Percentiles rank a stretch among this genome's conserved stretches.
These are phyloP conservation scores for Lamellibrachia columna DNA, from an alignment of 2,888 invertebrate species.

Conservation along the genomic window DNA sequence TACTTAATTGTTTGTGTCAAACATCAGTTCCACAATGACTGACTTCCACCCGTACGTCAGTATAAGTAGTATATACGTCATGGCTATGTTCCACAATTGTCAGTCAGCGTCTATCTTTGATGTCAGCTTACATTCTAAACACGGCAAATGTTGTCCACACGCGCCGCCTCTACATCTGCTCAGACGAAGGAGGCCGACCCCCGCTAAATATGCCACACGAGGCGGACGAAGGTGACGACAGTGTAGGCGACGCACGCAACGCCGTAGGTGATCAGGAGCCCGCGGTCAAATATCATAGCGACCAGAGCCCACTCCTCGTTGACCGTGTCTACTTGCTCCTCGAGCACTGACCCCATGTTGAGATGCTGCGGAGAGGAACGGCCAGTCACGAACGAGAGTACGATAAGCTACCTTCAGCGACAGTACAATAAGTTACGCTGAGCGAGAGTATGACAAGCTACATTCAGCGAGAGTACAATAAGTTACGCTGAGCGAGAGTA, in stretches of 20 bases:
- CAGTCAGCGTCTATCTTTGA: neutral
- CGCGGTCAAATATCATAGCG: neutral
- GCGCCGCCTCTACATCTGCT: neutral
- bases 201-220: neutral
- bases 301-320: neutral
- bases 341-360: neutral
- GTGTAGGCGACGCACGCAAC: neutral
- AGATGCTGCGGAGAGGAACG: neutral
- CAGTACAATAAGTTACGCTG: too few relatives aligned
- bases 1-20: too few relatives aligned
- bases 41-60: neutral
- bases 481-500: too few relatives aligned
- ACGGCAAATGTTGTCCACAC: neutral
- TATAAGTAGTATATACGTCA: neutral
- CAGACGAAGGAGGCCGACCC: neutral
- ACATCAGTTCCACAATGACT: too few relatives aligned
- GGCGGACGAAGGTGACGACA: neutral
- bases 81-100: neutral
- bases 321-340: neutral
- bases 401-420: too few relatives aligned
- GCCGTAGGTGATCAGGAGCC: neutral
- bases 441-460: too few relatives aligned
- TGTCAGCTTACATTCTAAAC: neutral
- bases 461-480: too few relatives aligned
- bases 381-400: too few relatives aligned